Conservation (phyloP, 2,888 invertebrate genomes). For the Gastrophysa polygoni region DNA sequence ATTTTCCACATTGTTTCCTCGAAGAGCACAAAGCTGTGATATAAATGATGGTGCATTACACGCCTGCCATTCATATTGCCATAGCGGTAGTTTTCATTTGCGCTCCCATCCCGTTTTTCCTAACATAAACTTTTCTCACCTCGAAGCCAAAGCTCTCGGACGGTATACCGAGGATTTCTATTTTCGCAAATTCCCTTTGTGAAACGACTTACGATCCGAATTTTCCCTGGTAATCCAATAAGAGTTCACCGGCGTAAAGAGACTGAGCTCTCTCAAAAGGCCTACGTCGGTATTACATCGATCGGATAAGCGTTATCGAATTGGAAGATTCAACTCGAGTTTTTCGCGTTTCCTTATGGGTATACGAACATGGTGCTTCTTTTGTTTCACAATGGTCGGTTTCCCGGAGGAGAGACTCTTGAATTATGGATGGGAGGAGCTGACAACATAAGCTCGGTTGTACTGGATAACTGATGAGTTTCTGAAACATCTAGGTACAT, state of each 20-base stretch:
- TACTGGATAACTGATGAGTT: too few relatives aligned
- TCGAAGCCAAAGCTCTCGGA: slow-evolving; percentile 24
- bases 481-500: too few relatives aligned
- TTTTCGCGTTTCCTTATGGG: background rate
- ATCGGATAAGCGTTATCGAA: slow-evolving; percentile 42
- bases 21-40: background rate
- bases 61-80: background rate
- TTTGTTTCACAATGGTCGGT: background rate
- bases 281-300: slow-evolving; percentile 42
- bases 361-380: background rate
- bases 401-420: background rate
- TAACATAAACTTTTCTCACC: background rate
- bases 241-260: slow-evolving; percentile 46
- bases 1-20: background rate
- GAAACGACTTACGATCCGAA: slow-evolving; percentile 46
- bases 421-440: background rate
- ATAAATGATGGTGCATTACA: background rate
- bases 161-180: slow-evolving; percentile 45
- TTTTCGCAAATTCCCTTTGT: slow-evolving; percentile 46
- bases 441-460: too few relatives aligned
- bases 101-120: background rate
- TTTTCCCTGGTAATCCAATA: slow-evolving; percentile 50
- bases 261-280: slow-evolving; percentile 44
- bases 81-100: too few relatives aligned
- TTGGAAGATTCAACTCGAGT: slow-evolving; percentile 15